These are phyloP conservation scores for Steinernema scapterisci DNA, from an alignment of 2,888 invertebrate genomes.

Conservation along the genomic window DNA sequence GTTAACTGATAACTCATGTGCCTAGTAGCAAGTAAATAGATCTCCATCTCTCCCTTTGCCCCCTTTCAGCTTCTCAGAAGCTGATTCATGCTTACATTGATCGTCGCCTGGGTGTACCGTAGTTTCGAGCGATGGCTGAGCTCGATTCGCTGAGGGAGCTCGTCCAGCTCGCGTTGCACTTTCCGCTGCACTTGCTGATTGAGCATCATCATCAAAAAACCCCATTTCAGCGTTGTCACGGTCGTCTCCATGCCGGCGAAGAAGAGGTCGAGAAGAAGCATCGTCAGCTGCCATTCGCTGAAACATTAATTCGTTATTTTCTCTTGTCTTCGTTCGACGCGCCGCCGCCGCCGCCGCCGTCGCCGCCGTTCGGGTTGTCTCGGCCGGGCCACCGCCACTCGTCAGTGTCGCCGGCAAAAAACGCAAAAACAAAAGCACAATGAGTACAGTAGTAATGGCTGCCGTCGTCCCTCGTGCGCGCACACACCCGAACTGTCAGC, in stretches of 20 bases:
- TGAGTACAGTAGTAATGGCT: slow-evolving; percentile 21
- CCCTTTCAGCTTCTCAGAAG: not conserved
- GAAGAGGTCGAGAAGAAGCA: slow-evolving; percentile 65
- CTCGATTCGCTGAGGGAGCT: slow-evolving; percentile 43
- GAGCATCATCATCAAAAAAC: slow-evolving; percentile 55
- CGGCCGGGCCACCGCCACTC: not conserved
- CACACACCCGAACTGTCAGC: not conserved
- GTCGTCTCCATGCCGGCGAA: slow-evolving; percentile 67
- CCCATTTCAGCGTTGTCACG: slow-evolving; percentile 67
- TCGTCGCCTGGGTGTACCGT: slow-evolving; percentile 60
- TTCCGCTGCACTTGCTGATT: slow-evolving; percentile 48
- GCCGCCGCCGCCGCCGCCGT: too few relatives aligned
- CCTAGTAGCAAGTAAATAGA: too few relatives aligned
- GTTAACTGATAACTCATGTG: too few relatives aligned
- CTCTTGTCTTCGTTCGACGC: slow-evolving; percentile 1
- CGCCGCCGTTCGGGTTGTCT: too few relatives aligned
- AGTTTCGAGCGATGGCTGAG: slow-evolving; percentile 51
- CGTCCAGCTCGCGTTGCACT: slow-evolving; percentile 58
- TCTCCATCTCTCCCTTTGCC: too few relatives aligned
- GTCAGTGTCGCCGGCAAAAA: not conserved
- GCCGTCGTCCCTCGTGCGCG: not conserved
- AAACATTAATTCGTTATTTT: slow-evolving; percentile 40
- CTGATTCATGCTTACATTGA: slow-evolving; percentile 48
- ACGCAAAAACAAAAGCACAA: slow-evolving; percentile 10
- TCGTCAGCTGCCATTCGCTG: slow-evolving; percentile 63